phyloP scores from a whole-genome alignment of 2,888 invertebrate species.

The Itoplectis maculator region DNA sequence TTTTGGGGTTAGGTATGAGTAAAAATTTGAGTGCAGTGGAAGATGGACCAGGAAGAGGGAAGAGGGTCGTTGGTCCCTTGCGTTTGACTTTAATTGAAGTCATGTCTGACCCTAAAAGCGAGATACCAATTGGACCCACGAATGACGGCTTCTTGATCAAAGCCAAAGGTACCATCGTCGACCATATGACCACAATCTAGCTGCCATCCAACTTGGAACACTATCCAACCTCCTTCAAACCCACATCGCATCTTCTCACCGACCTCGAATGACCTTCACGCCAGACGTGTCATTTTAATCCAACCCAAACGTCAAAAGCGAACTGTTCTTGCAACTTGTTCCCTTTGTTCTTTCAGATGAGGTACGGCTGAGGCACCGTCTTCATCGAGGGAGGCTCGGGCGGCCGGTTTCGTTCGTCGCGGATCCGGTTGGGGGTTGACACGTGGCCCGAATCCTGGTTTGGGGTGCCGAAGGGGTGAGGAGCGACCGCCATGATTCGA shows the following conservation, averaged over 20 bases:
- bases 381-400: background rate
- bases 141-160: background rate
- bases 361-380: constrained; percentile 49
- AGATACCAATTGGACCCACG: too few relatives aligned
- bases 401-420: too few relatives aligned
- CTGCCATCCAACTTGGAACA: background rate
- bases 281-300: background rate
- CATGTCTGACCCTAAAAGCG: too few relatives aligned
- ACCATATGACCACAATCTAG: background rate
- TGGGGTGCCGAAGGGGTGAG: constrained; percentile 39
- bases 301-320: too few relatives aligned
- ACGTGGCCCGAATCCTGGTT: too few relatives aligned
- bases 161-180: too few relatives aligned
- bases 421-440: constrained; percentile 11
- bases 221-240: background rate
- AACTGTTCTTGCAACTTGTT: too few relatives aligned
- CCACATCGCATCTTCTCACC: background rate
- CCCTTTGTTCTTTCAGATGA: constrained; percentile 61
- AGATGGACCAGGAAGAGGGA: too few relatives aligned
- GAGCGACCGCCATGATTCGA: constrained; percentile 37
- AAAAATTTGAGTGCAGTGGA: too few relatives aligned
- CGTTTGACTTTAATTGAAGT: too few relatives aligned
- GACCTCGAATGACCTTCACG: background rate
- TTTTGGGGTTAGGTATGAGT: too few relatives aligned
- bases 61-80: too few relatives aligned